Conservation (phyloP, 1,140 invertebrate genomes). For the Drosophila orena region DNA sequence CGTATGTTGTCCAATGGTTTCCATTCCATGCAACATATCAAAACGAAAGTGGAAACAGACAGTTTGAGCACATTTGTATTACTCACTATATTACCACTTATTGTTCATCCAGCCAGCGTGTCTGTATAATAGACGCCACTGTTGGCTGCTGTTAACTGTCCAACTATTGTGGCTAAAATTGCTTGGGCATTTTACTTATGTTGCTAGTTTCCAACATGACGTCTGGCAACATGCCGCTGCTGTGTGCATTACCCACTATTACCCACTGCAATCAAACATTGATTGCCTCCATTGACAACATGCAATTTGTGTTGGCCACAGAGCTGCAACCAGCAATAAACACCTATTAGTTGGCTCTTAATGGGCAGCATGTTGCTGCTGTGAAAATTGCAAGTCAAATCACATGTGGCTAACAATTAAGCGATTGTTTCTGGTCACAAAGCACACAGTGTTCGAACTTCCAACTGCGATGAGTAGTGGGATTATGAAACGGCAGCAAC, state of each 20-base stretch:
- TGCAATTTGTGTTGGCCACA: slow-evolving; percentile 3
- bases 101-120: background rate
- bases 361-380: slow-evolving; percentile 18
- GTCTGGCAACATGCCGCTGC: background rate
- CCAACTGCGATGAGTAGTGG: background rate
- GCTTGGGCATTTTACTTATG: background rate
- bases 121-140: background rate
- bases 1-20: background rate
- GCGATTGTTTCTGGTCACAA: slow-evolving; percentile 9
- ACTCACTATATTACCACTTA: too few relatives aligned
- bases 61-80: background rate
- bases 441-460: slow-evolving; percentile 2
- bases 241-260: slow-evolving; percentile 3
- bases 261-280: slow-evolving; percentile 7
- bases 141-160: background rate
- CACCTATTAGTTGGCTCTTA: slow-evolving; percentile 15
- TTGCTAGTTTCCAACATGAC: slow-evolving; percentile 8
- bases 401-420: slow-evolving; percentile 12
- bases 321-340: slow-evolving; percentile 8
- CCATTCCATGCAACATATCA: background rate
- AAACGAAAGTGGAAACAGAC: background rate
- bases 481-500: slow-evolving; percentile 8
- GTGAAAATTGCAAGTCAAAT: slow-evolving; percentile 1
- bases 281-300: slow-evolving; percentile 16
- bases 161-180: background rate